Percentiles rank a stretch among this genome's conserved stretches.
phyloP scores from a whole-genome alignment of 2,113 vertebrate species.

The Saimiri boliviensis region DNA sequence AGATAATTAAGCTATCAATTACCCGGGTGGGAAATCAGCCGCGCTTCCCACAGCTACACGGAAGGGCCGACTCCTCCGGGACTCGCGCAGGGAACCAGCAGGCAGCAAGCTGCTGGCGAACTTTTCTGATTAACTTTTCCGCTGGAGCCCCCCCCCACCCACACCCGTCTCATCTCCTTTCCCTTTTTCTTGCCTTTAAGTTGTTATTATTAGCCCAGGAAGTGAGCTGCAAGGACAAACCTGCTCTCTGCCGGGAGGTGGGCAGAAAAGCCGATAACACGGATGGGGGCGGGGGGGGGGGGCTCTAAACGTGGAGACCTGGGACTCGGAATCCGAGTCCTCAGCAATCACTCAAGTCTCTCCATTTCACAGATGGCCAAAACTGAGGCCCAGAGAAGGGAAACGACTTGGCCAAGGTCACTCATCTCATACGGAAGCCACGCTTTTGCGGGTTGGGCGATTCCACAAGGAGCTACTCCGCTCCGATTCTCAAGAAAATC shows the following conservation, averaged over 20 bases:
- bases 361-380: conserved; percentile 30
- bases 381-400: not conserved
- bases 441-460: not conserved
- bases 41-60: conserved; percentile 58
- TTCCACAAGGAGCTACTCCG: not conserved
- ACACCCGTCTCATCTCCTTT: not conserved
- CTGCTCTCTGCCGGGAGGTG: not conserved
- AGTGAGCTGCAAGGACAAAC: not conserved
- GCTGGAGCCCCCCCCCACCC: not conserved
- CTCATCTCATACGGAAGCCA: not conserved
- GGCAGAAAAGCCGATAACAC: not conserved
- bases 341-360: not conserved
- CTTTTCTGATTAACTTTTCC: conserved; percentile 76
- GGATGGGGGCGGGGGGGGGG: not conserved
- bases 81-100: conserved; percentile 61
- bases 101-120: conserved; percentile 65
- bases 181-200: not conserved
- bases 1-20: conserved; percentile 78
- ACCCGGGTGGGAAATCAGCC: conserved; percentile 71
- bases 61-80: conserved; percentile 66
- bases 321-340: not conserved
- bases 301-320: not conserved
- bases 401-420: conserved; percentile 71
- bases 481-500: not conserved
- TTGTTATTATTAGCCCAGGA: not conserved